Evolutionary conservation across 2,888 invertebrate genomes (phyloP), one percentile per base, ranked within the genome.

Genomic region (Eupsilia transversa): DNA sequence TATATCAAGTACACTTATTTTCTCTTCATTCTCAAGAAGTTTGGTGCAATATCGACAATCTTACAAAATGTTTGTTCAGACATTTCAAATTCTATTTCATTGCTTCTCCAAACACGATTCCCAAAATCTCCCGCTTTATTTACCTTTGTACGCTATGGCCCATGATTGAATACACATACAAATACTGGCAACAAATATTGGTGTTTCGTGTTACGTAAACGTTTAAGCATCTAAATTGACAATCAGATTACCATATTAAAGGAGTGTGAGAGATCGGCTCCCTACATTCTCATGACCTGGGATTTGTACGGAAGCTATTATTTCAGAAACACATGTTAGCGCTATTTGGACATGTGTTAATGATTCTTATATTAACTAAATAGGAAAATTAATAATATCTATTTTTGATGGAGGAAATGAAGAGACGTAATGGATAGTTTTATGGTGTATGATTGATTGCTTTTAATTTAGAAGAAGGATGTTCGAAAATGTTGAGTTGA

Each of bases 141-240:
- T 87, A 85, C 83, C 71, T 76, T 77, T 80, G 80, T 80, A 82
- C 73, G 76, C 78, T 33, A 38, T 41, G n/a, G 46, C 38, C 46
- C 82, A 83, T 82, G 68, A 87, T 86, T 86, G 77, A 87, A 83
- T 83, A 78, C 78, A 86, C 79, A 80, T 77, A 89, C 88, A 86
- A 80, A 89, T 83, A 86, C 79, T 83, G 82, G 77, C 33, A 66
- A 72, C 84, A 86, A 86, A 85, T 85, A 85, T 85, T 79, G 75
- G 74, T 77, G 63, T 72, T 73, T 66, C 56, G 23, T 77, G 80
- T 84, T 82, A 86, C 85, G 80, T 82, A 87, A 88, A 87, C 83
- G 81, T 88, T 88, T 86, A 83, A 83, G 86, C 88, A 88, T 87
- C 84, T 82, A 86, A 89, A 89, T 88, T 88, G 90, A 89, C 89